These are phyloP conservation scores for Plebejus anna DNA, from an alignment of 2,888 invertebrate species.

Conservation along the genomic window DNA sequence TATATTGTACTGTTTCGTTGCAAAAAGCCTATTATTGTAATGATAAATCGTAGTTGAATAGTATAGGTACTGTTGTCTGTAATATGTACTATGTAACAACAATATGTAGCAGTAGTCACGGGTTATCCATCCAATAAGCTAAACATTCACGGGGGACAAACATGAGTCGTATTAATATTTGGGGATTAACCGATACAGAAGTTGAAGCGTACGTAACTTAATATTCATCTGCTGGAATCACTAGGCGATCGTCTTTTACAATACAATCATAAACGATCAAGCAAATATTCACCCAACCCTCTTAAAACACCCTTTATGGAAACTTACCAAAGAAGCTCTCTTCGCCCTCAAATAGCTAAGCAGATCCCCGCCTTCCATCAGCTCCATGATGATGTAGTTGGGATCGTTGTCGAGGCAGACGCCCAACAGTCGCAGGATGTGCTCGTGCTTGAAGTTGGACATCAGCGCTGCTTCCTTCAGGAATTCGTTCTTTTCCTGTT, in stretches of 20 bases:
- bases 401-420: slow-evolving; percentile 97
- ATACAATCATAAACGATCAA: neutral
- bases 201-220: too few species aligned
- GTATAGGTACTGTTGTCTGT: too few species aligned
- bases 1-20: too few species aligned
- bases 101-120: too few species aligned
- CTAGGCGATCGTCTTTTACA: neutral
- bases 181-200: too few species aligned
- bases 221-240: neutral
- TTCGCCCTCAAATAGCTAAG: slow-evolving; percentile 93
- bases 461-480: slow-evolving; percentile 97
- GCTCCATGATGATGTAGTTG: slow-evolving; percentile 95
- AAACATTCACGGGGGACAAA: too few species aligned
- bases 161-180: too few species aligned
- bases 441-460: slow-evolving; percentile 98
- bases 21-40: too few species aligned
- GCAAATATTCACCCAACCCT: neutral
- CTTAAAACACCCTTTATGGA: neutral
- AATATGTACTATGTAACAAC: too few species aligned
- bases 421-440: slow-evolving; percentile 94
- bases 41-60: too few species aligned
- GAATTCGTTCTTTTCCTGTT: slow-evolving; percentile 95
- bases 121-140: too few species aligned
- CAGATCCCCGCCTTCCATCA: slow-evolving; percentile 98
- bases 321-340: slow-evolving; percentile 84